A percentile compares a stretch with the other conserved stretches of the same genome.
Evolutionary conservation across 2,113 vertebrate genomes (phyloP).

Genomic region (Camarhynchus parvulus): DNA sequence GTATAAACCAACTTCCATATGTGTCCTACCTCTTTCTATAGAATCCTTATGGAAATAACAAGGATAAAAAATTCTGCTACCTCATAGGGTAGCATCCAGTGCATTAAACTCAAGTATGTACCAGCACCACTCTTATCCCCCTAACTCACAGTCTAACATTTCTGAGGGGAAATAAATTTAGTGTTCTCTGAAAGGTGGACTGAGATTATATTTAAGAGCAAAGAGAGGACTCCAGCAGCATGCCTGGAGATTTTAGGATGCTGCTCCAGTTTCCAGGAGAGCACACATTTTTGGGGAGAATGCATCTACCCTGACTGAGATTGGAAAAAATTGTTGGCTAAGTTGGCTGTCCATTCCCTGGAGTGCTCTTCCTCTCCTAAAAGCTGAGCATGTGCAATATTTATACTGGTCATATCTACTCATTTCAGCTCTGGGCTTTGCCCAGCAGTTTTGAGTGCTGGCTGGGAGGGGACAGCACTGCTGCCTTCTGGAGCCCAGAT

Average conservation of each 20-base stretch:
- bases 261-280: not conserved
- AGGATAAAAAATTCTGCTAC: not conserved
- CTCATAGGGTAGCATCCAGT: not conserved
- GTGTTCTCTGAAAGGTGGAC: not conserved
- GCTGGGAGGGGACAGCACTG: not conserved
- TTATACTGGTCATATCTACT: not conserved
- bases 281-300: not conserved
- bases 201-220: not conserved
- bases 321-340: not conserved
- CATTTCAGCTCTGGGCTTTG: not conserved
- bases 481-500: not conserved
- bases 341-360: not conserved
- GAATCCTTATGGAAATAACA: not conserved
- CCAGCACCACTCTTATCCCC: rapidly evolving
- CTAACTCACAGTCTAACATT: not conserved
- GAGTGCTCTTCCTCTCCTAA: not conserved
- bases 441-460: not conserved
- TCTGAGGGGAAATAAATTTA: not conserved
- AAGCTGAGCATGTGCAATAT: not conserved
- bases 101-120: not conserved
- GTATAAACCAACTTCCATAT: not conserved
- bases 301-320: not conserved
- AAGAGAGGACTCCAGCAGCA: rapidly evolving
- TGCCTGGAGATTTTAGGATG: not conserved
- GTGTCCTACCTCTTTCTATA: not conserved